phyloP scores from a whole-genome alignment of 2,797 vertebrate genomes.

The Anniella stebbinsi region DNA sequence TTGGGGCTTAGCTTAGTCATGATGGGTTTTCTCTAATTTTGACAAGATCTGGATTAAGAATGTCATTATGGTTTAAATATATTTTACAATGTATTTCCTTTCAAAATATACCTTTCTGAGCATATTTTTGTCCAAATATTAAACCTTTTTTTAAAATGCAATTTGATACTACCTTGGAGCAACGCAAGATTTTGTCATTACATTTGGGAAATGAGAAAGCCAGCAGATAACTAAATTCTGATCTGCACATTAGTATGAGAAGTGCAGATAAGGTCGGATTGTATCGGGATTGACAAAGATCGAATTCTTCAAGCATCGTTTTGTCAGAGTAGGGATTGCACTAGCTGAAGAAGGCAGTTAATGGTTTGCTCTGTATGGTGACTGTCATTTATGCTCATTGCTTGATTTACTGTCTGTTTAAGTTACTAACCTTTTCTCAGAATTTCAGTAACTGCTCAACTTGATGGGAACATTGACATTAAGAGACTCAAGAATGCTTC shows the following conservation, averaged over 20 bases:
- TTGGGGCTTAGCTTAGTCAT: too few relatives aligned
- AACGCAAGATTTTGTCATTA: background rate
- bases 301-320: background rate
- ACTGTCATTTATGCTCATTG: constrained; percentile 8
- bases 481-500: constrained; percentile 56
- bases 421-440: constrained; percentile 40
- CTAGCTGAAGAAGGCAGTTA: background rate
- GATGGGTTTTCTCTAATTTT: too few relatives aligned
- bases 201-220: background rate
- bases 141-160: background rate
- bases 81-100: too few relatives aligned
- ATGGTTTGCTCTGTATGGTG: background rate
- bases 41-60: too few relatives aligned
- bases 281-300: background rate
- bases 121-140: too few relatives aligned
- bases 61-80: too few relatives aligned
- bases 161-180: background rate
- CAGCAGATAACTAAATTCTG: background rate
- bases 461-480: constrained; percentile 43
- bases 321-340: background rate
- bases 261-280: background rate
- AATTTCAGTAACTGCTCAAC: constrained; percentile 35
- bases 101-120: too few relatives aligned
- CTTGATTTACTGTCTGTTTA: constrained; percentile 38
- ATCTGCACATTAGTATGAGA: background rate